Evolutionary conservation across 2,113 vertebrate species (phyloP).

Genomic region (Rhea pennata): DNA sequence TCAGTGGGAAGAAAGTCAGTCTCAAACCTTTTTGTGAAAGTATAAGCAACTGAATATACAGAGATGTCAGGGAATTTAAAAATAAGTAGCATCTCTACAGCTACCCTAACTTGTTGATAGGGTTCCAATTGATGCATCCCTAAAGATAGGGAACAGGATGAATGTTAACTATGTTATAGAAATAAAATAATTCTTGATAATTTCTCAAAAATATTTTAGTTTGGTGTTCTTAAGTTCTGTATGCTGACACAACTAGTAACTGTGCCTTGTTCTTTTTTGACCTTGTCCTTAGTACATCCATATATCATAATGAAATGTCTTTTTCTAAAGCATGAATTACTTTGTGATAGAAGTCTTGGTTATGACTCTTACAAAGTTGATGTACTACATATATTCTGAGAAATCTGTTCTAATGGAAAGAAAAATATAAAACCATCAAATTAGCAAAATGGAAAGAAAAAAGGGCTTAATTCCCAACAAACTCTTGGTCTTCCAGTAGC

Average conservation of each 20-base stretch:
- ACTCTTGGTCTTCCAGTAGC: neutral
- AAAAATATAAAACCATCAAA: neutral
- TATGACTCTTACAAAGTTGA: neutral
- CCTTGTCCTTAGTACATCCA: neutral
- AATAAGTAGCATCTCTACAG: neutral
- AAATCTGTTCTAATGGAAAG: constrained; percentile 6
- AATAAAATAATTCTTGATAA: no score
- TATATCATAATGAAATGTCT: neutral
- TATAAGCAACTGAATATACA: neutral
- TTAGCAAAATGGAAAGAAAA: neutral
- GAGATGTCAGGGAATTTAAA: neutral
- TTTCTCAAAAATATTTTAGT: no score
- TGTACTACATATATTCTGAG: neutral
- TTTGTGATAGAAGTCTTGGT: neutral
- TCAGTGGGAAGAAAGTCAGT: neutral
- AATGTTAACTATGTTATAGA: neutral
- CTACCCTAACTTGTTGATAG: neutral
- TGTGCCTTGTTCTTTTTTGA: neutral
- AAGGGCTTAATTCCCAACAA: neutral
- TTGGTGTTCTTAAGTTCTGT: neutral
- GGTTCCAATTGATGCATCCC: neutral
- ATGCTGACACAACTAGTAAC: neutral
- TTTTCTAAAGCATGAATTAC: neutral
- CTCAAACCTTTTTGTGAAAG: neutral
- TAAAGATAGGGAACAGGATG: neutral